Base-by-base conservation (phyloP, 2,113 vertebrate species). In the Gopherus flavomarginatus region DNA sequence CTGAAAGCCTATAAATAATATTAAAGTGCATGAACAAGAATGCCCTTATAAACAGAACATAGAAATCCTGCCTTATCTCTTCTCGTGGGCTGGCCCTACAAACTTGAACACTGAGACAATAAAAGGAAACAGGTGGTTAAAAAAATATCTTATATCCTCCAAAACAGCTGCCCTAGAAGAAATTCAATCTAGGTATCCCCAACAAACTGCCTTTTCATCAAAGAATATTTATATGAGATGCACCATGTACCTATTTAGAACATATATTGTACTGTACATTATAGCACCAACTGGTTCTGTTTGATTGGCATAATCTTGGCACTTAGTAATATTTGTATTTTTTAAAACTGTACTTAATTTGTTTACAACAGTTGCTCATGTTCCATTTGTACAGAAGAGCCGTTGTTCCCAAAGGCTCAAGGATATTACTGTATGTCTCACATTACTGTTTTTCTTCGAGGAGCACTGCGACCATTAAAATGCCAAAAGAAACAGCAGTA, bases 61-160 rank as follows among this genome's bases (percentile, higher is more conserved):
- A 97, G 94, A 88, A 95, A 54, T 83, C 94, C 93, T 95, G 92
- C 90, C 94, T 98, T 97, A 95, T 97, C 97, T 98, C 91, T 87
- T 97, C 78, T 1, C 59, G 85, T 91, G 94, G 96, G 88, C 96
- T 92, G 87, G 90, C 93, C 97, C 96, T 95, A 88, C 83, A 92
- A 96, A 86, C 94, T 92, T 91, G 84, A 96, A 96, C 79, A 59
- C 87, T 97, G 96, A 92, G 92, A 98, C 97, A 98, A 98, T 96
- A 92, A 97, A 97, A 97, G 96, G 94, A 98, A 99, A 99, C 98
- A 99, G 98, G 98, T 99, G 99, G 98, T 95, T 90, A 91, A 94
- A 98, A 98, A 97, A 98, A 98, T 98, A 98, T 97, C 93, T 96
- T 97, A 93, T 96, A 96, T 89, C 96, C 97, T 97, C 95, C 96